These are phyloP conservation scores for Lepidochitona cinerea DNA, from an alignment of 2,888 invertebrate species.

Conservation along the genomic window DNA sequence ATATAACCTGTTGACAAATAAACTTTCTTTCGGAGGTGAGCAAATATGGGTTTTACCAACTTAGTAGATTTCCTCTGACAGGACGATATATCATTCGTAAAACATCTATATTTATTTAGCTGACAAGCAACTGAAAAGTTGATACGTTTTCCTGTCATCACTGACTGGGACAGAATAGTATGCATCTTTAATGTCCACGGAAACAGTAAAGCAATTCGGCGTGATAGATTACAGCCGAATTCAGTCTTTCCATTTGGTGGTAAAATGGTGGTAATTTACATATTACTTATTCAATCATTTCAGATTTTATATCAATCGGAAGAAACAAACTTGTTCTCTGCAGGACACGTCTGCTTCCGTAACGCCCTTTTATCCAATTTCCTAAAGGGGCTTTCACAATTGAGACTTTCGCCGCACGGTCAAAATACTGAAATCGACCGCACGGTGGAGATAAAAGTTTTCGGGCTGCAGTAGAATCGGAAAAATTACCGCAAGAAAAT, in stretches of 20 bases:
- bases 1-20: neutral
- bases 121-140: neutral
- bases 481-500: no score
- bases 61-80: slow-evolving; percentile 26
- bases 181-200: neutral
- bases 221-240: neutral
- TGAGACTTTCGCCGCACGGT: no score
- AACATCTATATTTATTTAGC: slow-evolving; percentile 14
- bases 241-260: neutral
- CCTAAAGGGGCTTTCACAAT: no score
- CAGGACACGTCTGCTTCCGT: neutral
- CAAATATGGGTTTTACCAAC: slow-evolving; percentile 23
- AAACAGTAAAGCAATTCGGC: neutral
- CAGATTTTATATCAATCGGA: neutral
- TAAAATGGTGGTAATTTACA: slow-evolving; percentile 2
- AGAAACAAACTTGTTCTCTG: neutral
- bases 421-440: no score
- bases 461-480: no score
- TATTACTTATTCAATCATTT: neutral
- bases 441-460: no score
- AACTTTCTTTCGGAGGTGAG: slow-evolving; percentile 20
- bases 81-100: slow-evolving; percentile 19
- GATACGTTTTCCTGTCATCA: slow-evolving; percentile 12
- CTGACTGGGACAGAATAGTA: slow-evolving; percentile 4
- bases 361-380: neutral